Evolutionary conservation across 2,888 invertebrate species (phyloP).

Genomic region (Ephialtes manifestator): DNA sequence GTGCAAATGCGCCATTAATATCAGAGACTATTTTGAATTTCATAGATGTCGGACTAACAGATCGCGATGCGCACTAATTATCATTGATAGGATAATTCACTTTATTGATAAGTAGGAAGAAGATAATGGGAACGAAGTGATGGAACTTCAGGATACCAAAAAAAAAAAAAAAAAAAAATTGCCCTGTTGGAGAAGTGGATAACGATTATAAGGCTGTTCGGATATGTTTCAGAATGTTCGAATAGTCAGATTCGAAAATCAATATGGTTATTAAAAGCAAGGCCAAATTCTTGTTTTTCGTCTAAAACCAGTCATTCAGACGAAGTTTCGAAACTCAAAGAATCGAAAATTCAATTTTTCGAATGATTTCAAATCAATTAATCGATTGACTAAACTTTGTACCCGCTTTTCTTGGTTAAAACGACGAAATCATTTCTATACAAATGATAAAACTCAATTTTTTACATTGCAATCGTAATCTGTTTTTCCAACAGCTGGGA

Average conservation of each 20-base stretch:
- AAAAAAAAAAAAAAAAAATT: constrained; percentile 59
- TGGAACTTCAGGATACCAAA: constrained; percentile 58
- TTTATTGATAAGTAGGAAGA: constrained; percentile 35
- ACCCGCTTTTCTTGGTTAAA: background rate
- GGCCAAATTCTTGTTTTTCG: background rate
- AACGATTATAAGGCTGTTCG: background rate
- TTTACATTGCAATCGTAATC: background rate
- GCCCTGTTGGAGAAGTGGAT: background rate
- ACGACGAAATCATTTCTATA: background rate
- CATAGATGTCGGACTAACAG: constrained; percentile 21
- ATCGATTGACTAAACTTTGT: background rate
- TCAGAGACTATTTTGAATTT: constrained; percentile 37
- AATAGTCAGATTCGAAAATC: background rate
- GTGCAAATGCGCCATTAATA: background rate
- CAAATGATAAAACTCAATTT: background rate
- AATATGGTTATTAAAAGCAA: background rate
- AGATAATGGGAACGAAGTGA: constrained; percentile 11
- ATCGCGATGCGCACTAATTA: constrained; percentile 54
- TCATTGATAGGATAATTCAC: constrained; percentile 53
- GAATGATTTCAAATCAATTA: background rate
- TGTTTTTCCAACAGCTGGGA: background rate
- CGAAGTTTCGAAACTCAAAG: background rate
- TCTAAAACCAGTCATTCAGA: background rate
- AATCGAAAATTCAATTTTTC: background rate
- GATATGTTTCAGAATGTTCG: no score